A percentile compares a stretch with the other conserved stretches of the same genome.
Conservation (phyloP, 2,797 vertebrate species). For the Synanceia verrucosa region DNA sequence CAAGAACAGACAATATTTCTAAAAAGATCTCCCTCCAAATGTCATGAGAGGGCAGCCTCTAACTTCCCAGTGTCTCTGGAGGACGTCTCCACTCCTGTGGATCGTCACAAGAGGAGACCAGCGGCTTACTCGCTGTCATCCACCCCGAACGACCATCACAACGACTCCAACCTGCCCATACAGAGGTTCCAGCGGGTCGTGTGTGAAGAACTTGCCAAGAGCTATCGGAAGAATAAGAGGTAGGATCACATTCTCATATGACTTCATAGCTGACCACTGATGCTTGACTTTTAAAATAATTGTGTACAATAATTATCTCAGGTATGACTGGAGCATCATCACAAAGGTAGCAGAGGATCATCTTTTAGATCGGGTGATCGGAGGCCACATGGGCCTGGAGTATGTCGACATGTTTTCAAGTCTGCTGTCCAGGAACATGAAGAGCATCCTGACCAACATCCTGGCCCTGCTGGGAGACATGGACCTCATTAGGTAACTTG, state of each 20-base stretch:
- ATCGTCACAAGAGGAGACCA: slow-evolving; percentile 4
- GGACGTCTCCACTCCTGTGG: slow-evolving; percentile 38
- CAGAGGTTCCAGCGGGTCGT: slow-evolving; percentile 86
- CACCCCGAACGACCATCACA: slow-evolving; percentile 4
- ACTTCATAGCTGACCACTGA: too few relatives aligned
- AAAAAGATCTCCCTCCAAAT: slow-evolving; percentile 47
- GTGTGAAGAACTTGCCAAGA: slow-evolving; percentile 87
- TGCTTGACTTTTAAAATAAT: too few relatives aligned
- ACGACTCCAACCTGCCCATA: slow-evolving; percentile 82
- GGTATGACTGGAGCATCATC: slow-evolving; percentile 84
- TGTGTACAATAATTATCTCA: too few relatives aligned
- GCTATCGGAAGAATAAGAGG: slow-evolving; percentile 82
- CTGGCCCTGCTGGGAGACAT: slow-evolving; percentile 84
- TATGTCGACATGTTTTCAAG: slow-evolving; percentile 86
- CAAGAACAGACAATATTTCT: not conserved
- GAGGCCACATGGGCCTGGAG: slow-evolving; percentile 90
- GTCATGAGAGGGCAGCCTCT: not conserved
- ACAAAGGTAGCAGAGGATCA: slow-evolving; percentile 78
- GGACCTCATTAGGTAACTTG: slow-evolving; percentile 89
- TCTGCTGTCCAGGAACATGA: slow-evolving; percentile 87
- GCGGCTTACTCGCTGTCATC: slow-evolving; percentile 9
- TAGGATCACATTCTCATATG: slow-evolving; percentile 13
- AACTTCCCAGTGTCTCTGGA: not conserved
- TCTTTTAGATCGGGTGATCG: slow-evolving; percentile 88
- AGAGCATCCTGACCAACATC: slow-evolving; percentile 84